Base-by-base conservation (phyloP, 2,113 vertebrate species). In the Vireo altiloquus region DNA sequence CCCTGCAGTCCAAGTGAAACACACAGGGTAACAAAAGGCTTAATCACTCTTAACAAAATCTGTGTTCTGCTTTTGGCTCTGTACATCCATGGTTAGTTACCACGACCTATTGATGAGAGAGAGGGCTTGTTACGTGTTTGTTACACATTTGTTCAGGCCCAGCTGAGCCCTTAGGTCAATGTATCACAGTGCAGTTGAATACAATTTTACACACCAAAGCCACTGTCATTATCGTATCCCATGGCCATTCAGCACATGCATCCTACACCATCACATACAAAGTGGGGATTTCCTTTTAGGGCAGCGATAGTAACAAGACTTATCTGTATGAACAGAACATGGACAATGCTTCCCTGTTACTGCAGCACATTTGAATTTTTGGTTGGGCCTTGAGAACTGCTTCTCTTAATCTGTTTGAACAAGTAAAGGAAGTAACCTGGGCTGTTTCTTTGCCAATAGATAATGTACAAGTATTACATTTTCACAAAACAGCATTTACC, bases 261-360 rank as follows among this genome's bases (percentile, higher is more conserved):
- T 84, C 21, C 28, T 30, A 57, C 60, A 40, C 7, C 6, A 24
- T 37, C 33, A 15, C 16, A 3, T 39, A 52, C 0, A 0, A 81
- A 47, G 13, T 6, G 31, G 4, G 13, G 3, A n/a, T 76, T 72
- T 92, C 3, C 3, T 54, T 83, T 52, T 31, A 25, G 30, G n/a
- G 17, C 30, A 87, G 23, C 39, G 44, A 5, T 25, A 31, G 21
- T 39, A 39, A 63, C 9, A 42, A 28, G 50, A 47, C 16, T 47
- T 84, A 12, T 49, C 72, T 50, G 11, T 10, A n/a, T 57, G 25
- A 80, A 57, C 10, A 25, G 28, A 30, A 11, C 6, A 16, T 40
- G 15, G 28, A 28, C 63, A 60, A n/a, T 17, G 1, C 6, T 65
- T 86, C 40, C 0, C 0, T 63, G 18, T 74, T 74, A 28, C 42